Evolutionary conservation across 2,113 vertebrate genomes (phyloP).

Genomic region (Nicator chloris): DNA sequence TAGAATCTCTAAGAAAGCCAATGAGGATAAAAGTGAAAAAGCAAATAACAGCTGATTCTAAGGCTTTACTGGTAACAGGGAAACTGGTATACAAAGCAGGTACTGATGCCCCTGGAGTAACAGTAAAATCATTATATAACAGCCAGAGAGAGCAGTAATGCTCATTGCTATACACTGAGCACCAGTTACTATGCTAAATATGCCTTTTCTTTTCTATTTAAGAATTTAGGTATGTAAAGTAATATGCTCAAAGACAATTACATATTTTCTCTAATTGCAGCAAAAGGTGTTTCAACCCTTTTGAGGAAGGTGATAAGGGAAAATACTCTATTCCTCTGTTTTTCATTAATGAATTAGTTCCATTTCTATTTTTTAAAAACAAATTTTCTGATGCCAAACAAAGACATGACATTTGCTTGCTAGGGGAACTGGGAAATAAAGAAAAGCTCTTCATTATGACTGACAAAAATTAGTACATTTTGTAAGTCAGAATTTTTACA

Average conservation of each 20-base stretch:
- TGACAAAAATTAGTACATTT: not conserved
- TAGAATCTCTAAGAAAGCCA: not conserved
- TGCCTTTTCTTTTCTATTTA: not conserved
- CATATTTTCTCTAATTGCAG: not conserved
- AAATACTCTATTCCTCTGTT: not conserved
- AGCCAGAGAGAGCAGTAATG: not conserved
- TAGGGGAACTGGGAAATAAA: not conserved
- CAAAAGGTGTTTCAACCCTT: not conserved
- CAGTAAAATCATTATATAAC: not conserved
- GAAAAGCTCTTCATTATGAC: not conserved
- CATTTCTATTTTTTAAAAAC: fast-evolving
- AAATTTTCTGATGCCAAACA: not conserved
- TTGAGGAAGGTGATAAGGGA: not conserved
- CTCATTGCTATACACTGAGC: not conserved
- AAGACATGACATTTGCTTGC: not conserved
- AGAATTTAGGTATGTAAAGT: not conserved
- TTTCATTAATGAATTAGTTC: not conserved
- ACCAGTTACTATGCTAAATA: not conserved
- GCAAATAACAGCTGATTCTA: not conserved
- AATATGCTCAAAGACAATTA: not conserved
- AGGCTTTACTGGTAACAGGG: not conserved
- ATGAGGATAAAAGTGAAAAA: not conserved
- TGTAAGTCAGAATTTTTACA: not conserved
- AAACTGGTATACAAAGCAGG: not conserved
- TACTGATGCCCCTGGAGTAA: not conserved